Percentiles rank a stretch among this genome's conserved stretches.
Evolutionary conservation across 2,888 invertebrate genomes (phyloP).

Genomic region (Agapetus fuscipes): DNA sequence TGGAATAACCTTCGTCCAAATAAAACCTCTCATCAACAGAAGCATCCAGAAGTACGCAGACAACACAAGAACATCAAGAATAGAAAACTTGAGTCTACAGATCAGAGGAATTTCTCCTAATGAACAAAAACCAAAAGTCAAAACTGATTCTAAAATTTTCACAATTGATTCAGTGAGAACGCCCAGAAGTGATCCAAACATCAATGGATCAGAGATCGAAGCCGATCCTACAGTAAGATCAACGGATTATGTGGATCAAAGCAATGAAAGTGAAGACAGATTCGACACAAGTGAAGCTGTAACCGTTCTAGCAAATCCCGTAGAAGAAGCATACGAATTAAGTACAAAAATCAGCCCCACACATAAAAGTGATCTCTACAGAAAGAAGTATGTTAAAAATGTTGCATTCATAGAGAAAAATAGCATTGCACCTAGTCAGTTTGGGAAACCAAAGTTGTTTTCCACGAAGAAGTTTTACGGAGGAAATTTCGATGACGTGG

Average conservation of each 20-base stretch:
- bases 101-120: conserved; percentile 21
- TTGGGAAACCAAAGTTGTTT: conserved; percentile 22
- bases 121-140: not conserved
- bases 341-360: conserved; percentile 12
- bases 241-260: conserved; percentile 10
- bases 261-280: conserved; percentile 18
- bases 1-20: conserved; percentile 32
- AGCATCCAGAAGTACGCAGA: conserved; percentile 7
- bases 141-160: not conserved
- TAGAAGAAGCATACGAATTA: too few relatives aligned
- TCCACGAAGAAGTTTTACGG: conserved; percentile 34
- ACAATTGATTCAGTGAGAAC: conserved; percentile 9
- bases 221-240: conserved; percentile 2
- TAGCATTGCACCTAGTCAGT: not conserved
- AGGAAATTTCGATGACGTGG: conserved; percentile 20
- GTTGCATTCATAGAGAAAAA: conserved; percentile 1
- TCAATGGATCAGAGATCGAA: not conserved
- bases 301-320: not conserved
- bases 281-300: conserved; percentile 20
- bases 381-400: not conserved
- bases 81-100: conserved; percentile 29
- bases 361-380: conserved; percentile 14
- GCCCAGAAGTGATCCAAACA: conserved; percentile 6
- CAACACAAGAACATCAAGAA: conserved; percentile 21
- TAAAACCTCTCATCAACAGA: conserved; percentile 26